Evolutionary conservation across 2,888 invertebrate species (phyloP), one percentile per base, ranked within the genome.

Genomic region (Cephus sareptanus): DNA sequence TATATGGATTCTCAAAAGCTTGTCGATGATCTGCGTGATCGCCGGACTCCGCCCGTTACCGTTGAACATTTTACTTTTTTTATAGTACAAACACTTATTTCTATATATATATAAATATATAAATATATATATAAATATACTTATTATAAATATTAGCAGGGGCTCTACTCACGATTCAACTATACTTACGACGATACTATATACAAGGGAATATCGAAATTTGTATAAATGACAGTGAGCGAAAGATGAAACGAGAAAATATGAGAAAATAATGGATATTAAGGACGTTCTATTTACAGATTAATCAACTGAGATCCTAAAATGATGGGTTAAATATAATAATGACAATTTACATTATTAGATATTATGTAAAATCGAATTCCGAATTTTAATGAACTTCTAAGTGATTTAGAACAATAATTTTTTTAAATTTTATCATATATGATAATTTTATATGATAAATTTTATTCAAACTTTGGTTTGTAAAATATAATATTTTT

Each of bases 111-210:
- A 86, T 80, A 84, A 83, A 83, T 83, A 86, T 84, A 87, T 86
- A 86, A 69, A 79, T 81, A 77, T 77, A 79, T 77, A 79, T 76
- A 76, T 79, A 79, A 74, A 81, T 75, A 79, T 75, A 81, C 40
- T 75, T 79, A 78, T 75, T 79, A 78, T 73, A 80, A 69, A 83
- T 80, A 83, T 89, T 90, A 89, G 88, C 88, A 87, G 87, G 86
- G 87, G 89, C 88, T 87, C 89, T 90, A 90, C 88, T 90, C 90
- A 91, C 90, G 90, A 90, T 91, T 90, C 90, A 90, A 91, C 90
- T 90, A 89, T 89, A 89, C 81, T 83, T 83, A 71, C 75, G 79
- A 80, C 80, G 76, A 77, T 78, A 75, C 75, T 77, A 77, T 77
- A 81, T 35, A 77, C 74, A 73, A 76, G 69, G 78, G 75, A 79